Conservation (phyloP, 2,888 invertebrate genomes). For the Thera obeliscata region DNA sequence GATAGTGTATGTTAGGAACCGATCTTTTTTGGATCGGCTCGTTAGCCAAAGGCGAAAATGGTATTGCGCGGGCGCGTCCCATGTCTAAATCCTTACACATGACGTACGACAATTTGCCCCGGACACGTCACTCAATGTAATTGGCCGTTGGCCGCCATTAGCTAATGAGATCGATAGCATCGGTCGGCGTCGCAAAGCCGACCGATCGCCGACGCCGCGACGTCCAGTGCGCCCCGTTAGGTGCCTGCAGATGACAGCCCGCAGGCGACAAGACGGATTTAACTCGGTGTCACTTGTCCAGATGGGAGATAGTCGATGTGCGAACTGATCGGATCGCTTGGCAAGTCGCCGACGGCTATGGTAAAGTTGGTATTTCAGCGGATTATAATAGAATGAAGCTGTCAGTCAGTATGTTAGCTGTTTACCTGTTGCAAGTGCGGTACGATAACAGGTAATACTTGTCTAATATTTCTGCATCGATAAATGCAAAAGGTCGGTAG, state of each 20-base stretch:
- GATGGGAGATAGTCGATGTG: constrained; percentile 44
- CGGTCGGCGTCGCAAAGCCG: constrained; percentile 63
- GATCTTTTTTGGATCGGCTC: constrained; percentile 43
- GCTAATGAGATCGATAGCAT: constrained; percentile 68
- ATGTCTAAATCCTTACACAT: constrained; percentile 31
- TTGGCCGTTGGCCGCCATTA: constrained; percentile 71
- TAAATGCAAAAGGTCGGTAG: constrained; percentile 26
- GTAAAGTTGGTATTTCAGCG: constrained; percentile 30
- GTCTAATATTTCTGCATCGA: constrained; percentile 26
- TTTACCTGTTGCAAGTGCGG: constrained; percentile 16
- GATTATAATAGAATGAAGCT: constrained; percentile 36
- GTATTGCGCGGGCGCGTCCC: constrained; percentile 43
- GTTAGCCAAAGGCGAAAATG: constrained; percentile 54
- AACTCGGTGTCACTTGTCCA: constrained; percentile 43
- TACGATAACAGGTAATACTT: constrained; percentile 25
- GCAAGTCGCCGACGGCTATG: constrained; percentile 27
- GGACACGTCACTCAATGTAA: constrained; percentile 81
- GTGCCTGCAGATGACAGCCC: constrained; percentile 57
- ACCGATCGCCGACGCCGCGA: constrained; percentile 46
- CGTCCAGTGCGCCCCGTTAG: constrained; percentile 55
- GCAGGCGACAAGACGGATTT: constrained; percentile 52
- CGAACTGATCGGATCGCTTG: constrained; percentile 38
- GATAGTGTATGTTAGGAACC: constrained; percentile 43
- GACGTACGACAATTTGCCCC: constrained; percentile 63
- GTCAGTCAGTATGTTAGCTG: constrained; percentile 24